Base-by-base conservation (phyloP, 2,113 vertebrate genomes). In the Xiphophorus hellerii region DNA sequence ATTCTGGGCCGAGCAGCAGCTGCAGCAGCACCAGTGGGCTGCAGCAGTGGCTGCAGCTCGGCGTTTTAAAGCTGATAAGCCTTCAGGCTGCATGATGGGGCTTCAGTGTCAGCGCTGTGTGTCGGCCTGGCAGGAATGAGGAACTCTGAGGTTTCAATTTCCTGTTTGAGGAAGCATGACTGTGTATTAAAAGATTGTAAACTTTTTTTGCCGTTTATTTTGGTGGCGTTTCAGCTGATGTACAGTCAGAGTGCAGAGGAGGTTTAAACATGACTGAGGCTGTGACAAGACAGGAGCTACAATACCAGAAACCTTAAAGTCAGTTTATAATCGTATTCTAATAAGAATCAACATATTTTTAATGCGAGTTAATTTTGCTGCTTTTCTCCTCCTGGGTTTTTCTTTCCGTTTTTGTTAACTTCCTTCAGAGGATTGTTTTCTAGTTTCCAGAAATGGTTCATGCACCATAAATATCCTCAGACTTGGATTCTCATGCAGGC, bases 71-170 rank as follows among this genome's bases (percentile, higher is more conserved):
- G 37, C 39, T 3, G 61, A 17, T 25, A 9, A 48, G 60, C 17
- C 9, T 62, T n/a, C 15, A 44, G 28, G 17, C 15, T 22, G 44
- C 2, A 0, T 0, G 68, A 64, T 44, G 68, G 60, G 0, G 1
- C 15, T 4, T 28, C 67, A 54, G 66, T 54, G 2, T 35, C 72
- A 0, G 37, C 15, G 63, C 10, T 13, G 60, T 35, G 0, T 0
- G 13, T 33, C 3, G 68, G 9, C 27, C 78, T 60, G 73, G 39
- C 69, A 39, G 17, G 60, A 83, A 83, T 37, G 77, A 80, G 84
- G 85, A 89, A 89, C 85, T 68, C 0, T 3, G 20, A 74, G 6
- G 54, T 69, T 77, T 82, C 33, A 12, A 1, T 42, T 82, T 84
- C 69, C 69, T 64, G 54, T 71, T 58, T 58, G 7, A 81, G 81